phyloP scores from a whole-genome alignment of 2,888 invertebrate genomes.

The Himalopsyche anomala region DNA sequence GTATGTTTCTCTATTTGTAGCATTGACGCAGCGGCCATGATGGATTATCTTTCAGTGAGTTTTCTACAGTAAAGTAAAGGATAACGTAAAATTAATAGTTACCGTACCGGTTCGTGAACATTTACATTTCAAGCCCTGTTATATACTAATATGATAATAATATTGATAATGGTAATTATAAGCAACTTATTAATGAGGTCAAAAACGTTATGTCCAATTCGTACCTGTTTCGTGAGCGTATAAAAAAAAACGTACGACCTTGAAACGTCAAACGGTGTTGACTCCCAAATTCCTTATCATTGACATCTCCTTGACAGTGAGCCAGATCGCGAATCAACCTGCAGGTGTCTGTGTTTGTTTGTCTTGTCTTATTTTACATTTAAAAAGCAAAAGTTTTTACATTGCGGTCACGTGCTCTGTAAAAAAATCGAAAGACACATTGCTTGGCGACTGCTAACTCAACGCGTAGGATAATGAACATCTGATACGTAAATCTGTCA shows the following conservation, averaged over 20 bases:
- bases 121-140: too few species aligned
- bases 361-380: background rate
- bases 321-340: background rate
- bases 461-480: background rate
- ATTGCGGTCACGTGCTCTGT: background rate
- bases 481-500: background rate
- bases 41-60: too few species aligned
- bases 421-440: background rate
- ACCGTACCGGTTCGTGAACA: too few species aligned
- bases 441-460: background rate
- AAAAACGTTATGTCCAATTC: too few species aligned
- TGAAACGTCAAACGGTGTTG: background rate
- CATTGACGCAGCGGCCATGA: too few species aligned
- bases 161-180: too few species aligned
- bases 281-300: constrained; percentile 34
- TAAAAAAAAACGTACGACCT: background rate
- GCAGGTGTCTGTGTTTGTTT: constrained; percentile 17
- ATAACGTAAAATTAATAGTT: too few species aligned
- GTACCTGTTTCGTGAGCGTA: background rate
- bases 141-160: too few species aligned
- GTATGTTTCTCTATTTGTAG: too few species aligned
- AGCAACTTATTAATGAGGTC: too few species aligned
- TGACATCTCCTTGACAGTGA: constrained; percentile 31
- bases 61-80: too few species aligned
- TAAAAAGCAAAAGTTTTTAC: background rate